Evolutionary conservation across 2,888 invertebrate species (phyloP).

Genomic region (Nematopogon swammerdamellus): DNA sequence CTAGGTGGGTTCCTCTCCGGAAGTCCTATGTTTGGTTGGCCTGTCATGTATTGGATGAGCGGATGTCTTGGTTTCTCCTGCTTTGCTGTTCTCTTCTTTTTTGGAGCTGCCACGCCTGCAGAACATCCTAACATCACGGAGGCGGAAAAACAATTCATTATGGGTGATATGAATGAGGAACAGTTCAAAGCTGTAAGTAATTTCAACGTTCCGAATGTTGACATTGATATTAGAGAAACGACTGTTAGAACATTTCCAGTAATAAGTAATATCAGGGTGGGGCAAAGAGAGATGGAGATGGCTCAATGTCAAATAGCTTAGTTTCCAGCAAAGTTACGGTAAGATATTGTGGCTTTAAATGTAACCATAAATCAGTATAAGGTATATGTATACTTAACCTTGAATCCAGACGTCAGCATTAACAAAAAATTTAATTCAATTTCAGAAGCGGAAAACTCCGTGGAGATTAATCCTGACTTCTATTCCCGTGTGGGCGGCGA

Average conservation of each 20-base stretch:
- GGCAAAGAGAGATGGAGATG: no score
- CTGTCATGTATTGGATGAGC: slow-evolving; percentile 62
- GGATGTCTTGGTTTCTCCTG: slow-evolving; percentile 52
- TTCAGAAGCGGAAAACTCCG: slow-evolving; percentile 44
- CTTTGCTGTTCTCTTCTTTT: slow-evolving; percentile 32
- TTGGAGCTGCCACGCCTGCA: slow-evolving; percentile 48
- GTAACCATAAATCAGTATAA: no score
- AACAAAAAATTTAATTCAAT: no score
- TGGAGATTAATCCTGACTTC: slow-evolving; percentile 62
- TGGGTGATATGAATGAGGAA: slow-evolving; percentile 16
- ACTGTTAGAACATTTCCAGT: no score
- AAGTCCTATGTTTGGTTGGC: slow-evolving; percentile 58
- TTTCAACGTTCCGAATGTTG: no score
- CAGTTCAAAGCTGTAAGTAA: not conserved
- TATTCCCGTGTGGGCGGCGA: slow-evolving; percentile 53
- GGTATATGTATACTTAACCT: no score
- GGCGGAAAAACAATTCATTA: slow-evolving; percentile 46
- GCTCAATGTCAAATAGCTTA: no score
- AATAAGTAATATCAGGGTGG: no score
- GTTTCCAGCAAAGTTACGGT: no score
- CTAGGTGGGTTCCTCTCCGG: slow-evolving; percentile 61
- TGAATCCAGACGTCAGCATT: no score
- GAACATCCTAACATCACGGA: slow-evolving; percentile 36
- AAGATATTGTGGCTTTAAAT: no score
- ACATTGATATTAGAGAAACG: no score